Percentiles rank a stretch among this genome's conserved stretches.
phyloP scores from a whole-genome alignment of 2,888 invertebrate genomes.

The Caenorhabditis doughertyi region DNA sequence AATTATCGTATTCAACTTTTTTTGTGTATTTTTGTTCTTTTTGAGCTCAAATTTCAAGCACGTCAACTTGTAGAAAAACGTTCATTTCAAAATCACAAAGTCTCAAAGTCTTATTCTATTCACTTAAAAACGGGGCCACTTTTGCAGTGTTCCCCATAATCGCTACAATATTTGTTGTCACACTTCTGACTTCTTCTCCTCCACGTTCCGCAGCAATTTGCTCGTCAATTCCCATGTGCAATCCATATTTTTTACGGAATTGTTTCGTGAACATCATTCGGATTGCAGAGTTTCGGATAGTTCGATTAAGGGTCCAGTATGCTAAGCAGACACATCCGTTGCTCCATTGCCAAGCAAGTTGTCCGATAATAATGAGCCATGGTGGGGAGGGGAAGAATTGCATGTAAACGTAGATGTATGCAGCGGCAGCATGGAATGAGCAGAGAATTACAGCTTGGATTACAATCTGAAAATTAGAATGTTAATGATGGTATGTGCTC shows the following conservation, averaged over 20 bases:
- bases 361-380: conserved; percentile 58
- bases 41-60: too few relatives aligned
- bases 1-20: too few relatives aligned
- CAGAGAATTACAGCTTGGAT: conserved; percentile 63
- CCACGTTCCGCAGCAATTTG: conserved; percentile 8
- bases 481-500: background rate
- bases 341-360: conserved; percentile 64
- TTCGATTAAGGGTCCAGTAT: conserved; percentile 40
- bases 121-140: conserved; percentile 7
- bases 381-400: conserved; percentile 60
- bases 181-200: background rate
- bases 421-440: conserved; percentile 58
- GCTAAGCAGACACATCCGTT: conserved; percentile 50
- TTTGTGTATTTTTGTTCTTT: too few relatives aligned
- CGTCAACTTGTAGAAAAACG: too few relatives aligned
- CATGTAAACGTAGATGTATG: conserved; percentile 67
- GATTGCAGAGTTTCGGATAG: conserved; percentile 26
- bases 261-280: conserved; percentile 21
- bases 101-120: background rate
- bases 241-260: background rate
- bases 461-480: conserved; percentile 49
- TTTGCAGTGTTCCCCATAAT: background rate
- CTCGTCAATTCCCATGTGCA: conserved; percentile 42
- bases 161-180: background rate
- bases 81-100: too few relatives aligned